phyloP scores from a whole-genome alignment of 2,113 vertebrate species.

The Callospermophilus lateralis region DNA sequence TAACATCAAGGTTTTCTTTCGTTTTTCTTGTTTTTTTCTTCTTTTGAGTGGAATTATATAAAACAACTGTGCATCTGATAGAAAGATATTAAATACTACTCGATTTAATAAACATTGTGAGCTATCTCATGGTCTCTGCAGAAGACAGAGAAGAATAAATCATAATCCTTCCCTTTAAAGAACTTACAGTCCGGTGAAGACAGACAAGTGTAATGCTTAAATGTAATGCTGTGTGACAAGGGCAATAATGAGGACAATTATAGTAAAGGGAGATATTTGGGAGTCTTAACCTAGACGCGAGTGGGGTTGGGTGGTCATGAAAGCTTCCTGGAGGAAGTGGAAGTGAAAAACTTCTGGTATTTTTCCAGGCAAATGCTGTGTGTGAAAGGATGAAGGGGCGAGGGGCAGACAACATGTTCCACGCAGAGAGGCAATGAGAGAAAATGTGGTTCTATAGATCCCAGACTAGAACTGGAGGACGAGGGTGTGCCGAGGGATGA shows the following conservation, averaged over 20 bases:
- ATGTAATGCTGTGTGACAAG: neutral
- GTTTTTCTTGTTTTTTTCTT: neutral
- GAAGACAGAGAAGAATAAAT: neutral
- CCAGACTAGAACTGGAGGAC: neutral
- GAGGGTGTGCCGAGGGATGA: neutral
- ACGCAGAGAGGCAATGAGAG: neutral
- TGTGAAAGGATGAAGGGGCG: neutral
- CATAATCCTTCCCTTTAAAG: neutral
- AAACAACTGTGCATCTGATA: conserved; percentile 32
- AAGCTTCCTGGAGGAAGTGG: neutral
- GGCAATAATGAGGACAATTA: neutral
- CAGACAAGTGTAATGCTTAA: neutral
- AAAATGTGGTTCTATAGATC: neutral
- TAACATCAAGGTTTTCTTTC: neutral
- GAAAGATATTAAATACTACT: conserved; percentile 28
- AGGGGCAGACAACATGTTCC: neutral
- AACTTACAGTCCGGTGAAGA: neutral
- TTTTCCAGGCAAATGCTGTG: neutral
- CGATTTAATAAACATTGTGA: conserved; percentile 47
- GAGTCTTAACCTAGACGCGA: neutral
- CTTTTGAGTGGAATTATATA: conserved; percentile 25
- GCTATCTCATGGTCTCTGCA: neutral
- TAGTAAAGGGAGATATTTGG: neutral
- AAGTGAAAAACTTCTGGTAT: conserved; percentile 8
- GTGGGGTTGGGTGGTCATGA: neutral